These are phyloP conservation scores for Syrrhaptes paradoxus DNA, from an alignment of 2,113 vertebrate genomes.

Conservation along the genomic window DNA sequence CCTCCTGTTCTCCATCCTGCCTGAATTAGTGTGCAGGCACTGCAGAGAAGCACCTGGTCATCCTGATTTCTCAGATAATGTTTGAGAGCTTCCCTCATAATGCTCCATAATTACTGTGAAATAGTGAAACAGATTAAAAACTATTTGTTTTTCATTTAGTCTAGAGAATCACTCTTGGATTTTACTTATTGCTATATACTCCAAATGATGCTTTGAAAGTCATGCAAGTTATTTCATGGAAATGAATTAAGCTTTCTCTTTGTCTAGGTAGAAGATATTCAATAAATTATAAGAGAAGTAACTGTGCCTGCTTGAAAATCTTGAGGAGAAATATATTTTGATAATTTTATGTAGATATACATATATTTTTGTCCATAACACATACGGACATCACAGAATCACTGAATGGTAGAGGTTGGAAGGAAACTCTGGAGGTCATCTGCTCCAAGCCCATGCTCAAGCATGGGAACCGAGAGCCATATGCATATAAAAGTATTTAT, in stretches of 20 bases:
- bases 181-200: not conserved
- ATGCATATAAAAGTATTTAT: not conserved
- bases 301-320: not conserved
- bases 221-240: not conserved
- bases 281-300: not conserved
- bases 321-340: not conserved
- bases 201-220: not conserved
- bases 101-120: not conserved
- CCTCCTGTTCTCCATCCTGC: not conserved
- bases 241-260: not conserved
- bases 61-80: not conserved
- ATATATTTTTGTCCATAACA: not conserved
- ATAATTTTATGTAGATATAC: not conserved
- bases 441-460: not conserved
- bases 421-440: too few relatives aligned
- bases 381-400: not conserved
- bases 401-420: too few relatives aligned
- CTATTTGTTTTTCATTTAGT: not conserved
- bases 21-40: not conserved
- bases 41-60: not conserved
- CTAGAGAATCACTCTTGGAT: not conserved
- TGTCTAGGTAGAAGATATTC: not conserved
- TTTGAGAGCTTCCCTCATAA: not conserved
- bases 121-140: not conserved
- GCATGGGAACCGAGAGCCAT: not conserved